These are phyloP conservation scores for Drosophila trapezifrons DNA, from an alignment of 1,140 invertebrate genomes.

Conservation along the genomic window DNA sequence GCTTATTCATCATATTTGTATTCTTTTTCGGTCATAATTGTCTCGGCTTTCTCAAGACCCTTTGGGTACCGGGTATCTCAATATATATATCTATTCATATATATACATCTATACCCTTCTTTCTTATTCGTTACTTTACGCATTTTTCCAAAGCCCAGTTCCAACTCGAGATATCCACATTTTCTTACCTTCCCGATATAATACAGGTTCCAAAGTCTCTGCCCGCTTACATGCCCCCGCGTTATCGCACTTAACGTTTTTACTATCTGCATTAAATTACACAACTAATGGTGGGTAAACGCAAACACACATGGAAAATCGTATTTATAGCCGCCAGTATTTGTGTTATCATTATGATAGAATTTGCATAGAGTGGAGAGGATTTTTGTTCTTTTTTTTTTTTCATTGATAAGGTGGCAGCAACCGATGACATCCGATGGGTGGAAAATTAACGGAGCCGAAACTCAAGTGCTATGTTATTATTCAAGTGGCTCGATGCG, in stretches of 20 bases:
- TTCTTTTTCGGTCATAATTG: too few relatives aligned
- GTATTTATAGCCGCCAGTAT: conserved; percentile 40
- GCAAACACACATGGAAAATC: conserved; percentile 23
- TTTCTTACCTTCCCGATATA: conserved; percentile 16
- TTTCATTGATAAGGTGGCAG: conserved; percentile 29
- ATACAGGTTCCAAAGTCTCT: conserved; percentile 20
- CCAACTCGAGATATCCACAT: not conserved
- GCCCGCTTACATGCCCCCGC: not conserved
- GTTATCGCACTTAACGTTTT: conserved; percentile 29
- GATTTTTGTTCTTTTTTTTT: conserved; percentile 12
- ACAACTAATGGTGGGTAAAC: conserved; percentile 48
- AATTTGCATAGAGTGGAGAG: conserved; percentile 46
- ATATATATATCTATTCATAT: too few relatives aligned
- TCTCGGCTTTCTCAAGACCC: too few relatives aligned
- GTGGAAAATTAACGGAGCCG: conserved; percentile 52
- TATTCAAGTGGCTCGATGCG: conserved; percentile 26
- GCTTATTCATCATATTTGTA: too few relatives aligned
- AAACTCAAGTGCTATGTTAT: conserved; percentile 29
- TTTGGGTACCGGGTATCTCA: not conserved
- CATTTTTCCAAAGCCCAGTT: not conserved
- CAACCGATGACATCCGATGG: conserved; percentile 14
- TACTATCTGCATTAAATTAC: conserved; percentile 58
- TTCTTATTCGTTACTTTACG: not conserved
- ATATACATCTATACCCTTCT: not conserved
- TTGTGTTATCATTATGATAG: conserved; percentile 43